These are phyloP conservation scores for Sebastes fasciatus DNA, from an alignment of 2,113 vertebrate genomes.

Conservation along the genomic window DNA sequence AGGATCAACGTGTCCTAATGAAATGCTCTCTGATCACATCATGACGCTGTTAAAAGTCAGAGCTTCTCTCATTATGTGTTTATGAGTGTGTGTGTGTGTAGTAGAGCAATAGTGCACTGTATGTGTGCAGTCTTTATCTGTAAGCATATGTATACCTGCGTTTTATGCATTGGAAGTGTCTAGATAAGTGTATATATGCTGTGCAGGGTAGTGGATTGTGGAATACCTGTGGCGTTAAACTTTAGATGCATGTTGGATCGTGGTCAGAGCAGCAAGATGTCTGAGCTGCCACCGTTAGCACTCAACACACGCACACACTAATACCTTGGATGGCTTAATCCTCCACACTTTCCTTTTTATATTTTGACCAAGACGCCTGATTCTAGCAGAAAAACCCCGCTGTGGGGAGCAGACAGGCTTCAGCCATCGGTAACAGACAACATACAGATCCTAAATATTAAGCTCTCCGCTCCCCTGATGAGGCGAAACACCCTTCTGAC, in stretches of 20 bases:
- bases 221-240: constrained; percentile 14
- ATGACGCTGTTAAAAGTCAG: background rate
- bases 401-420: background rate
- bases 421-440: background rate
- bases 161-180: background rate
- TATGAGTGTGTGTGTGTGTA: no score
- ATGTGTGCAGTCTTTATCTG: background rate
- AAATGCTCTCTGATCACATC: constrained; percentile 42
- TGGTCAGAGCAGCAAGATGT: constrained; percentile 4
- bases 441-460: background rate
- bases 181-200: background rate
- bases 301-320: constrained; percentile 16
- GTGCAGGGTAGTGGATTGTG: constrained; percentile 8
- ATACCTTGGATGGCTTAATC: background rate
- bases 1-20: constrained; percentile 19
- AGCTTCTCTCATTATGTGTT: background rate
- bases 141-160: background rate
- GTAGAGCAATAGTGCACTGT: background rate
- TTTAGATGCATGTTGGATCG: background rate
- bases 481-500: no score
- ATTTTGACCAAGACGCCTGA: background rate
- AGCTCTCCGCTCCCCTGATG: background rate
- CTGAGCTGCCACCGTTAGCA: constrained; percentile 2
- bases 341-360: background rate
- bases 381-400: background rate